Percentiles rank a stretch among this genome's conserved stretches.
Evolutionary conservation across 64 coral and sea anemone species (phyloP).

Genomic region (Montipora foliosa): DNA sequence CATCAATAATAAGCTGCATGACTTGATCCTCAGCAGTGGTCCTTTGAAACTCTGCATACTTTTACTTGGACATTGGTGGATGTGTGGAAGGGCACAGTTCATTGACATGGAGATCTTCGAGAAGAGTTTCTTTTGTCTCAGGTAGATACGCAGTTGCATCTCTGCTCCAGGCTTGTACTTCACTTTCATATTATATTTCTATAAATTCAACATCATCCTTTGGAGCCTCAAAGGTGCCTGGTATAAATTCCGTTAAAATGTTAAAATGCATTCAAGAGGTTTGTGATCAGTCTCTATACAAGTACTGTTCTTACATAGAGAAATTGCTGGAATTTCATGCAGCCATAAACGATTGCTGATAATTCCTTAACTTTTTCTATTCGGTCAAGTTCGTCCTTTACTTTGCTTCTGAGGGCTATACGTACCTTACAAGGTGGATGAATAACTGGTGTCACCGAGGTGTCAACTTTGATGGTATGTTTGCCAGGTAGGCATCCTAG

Average conservation of each 20-base stretch:
- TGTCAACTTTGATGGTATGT: too few species aligned
- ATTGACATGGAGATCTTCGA: slow-evolving; percentile 73
- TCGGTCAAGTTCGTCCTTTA: too few species aligned
- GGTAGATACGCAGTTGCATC: background rate
- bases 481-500: too few species aligned
- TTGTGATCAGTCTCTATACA: slow-evolving; percentile 48
- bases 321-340: slow-evolving; percentile 49
- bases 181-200: slow-evolving; percentile 20
- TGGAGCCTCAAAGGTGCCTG: slow-evolving; percentile 50
- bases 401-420: too few species aligned
- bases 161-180: background rate
- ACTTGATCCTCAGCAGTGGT: background rate
- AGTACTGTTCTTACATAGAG: slow-evolving; percentile 14
- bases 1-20: background rate
- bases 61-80: slow-evolving; percentile 68
- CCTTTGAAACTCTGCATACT: slow-evolving; percentile 74
- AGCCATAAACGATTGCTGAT: background rate
- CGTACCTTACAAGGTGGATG: too few species aligned
- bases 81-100: slow-evolving; percentile 70
- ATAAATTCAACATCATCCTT: slow-evolving; percentile 22
- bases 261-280: slow-evolving; percentile 25
- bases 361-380: too few species aligned
- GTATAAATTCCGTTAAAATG: slow-evolving; percentile 12
- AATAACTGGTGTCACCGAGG: too few species aligned
- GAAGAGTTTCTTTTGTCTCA: slow-evolving; percentile 61